Base-by-base conservation (phyloP, 2,888 invertebrate genomes). In the Mythimna vitellina region DNA sequence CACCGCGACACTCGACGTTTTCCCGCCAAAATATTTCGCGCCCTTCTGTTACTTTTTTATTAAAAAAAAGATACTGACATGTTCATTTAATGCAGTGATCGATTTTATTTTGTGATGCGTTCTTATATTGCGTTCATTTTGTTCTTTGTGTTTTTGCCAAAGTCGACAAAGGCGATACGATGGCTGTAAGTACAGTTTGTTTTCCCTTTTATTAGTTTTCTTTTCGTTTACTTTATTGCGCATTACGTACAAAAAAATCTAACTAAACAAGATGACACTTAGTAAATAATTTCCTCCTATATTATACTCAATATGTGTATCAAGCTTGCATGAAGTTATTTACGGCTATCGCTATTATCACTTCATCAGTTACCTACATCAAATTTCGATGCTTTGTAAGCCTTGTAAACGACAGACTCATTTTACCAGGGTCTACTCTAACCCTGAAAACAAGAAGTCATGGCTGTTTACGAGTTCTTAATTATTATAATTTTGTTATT, bases 81-180 rank as follows among this genome's bases (percentile, higher is more conserved):
- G 70, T 70, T 69, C 56, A 68, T 76, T 63, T 83, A 83, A 85
- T 71, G 73, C 73, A 79, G 77, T 81, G 84, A 81, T 83, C 73
- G 72, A 83, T 86, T 82, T 87, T 86, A 86, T 81, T 88, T 89
- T 93, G 94, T 94, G 92, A 96, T 96, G 96, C 95, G 94, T 90
- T 93, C 86, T 90, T 93, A 90, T 92, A 85, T 93, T 91, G 93
- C 93, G 92, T 89, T 95, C 90, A 88, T 95, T 94, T 93, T 95
- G 87, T 95, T 95, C 88, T 95, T 96, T 93, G 94, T 96, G 93
- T 95, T 96, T 93, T 92, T 95, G 83, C 93, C 94, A 76, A 92
- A 91, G 86, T 92, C 94, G 12, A 89, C 93, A 65, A 90, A 95
- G 87, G 96, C 94, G 86, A 96, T 96, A 88, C 94, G 96, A 92